Base-by-base conservation (phyloP, 2,113 vertebrate genomes). In the Dicaeum eximium region DNA sequence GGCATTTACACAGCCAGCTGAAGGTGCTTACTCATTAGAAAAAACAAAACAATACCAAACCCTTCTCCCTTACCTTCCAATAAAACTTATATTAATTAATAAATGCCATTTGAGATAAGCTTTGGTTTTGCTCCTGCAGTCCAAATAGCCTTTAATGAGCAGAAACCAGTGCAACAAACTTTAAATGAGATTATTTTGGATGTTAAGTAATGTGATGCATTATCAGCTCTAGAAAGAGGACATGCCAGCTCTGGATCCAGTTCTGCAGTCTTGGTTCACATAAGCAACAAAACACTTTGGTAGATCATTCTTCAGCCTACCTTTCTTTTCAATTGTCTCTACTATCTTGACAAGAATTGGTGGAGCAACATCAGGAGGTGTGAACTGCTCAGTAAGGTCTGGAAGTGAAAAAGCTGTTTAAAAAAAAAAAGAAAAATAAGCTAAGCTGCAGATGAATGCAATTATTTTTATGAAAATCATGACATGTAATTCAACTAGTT, bases 311-410 rank as follows among this genome's bases (percentile, higher is more conserved):
- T 81, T 94, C 40, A 54, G 30, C 97, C 89, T 97, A 99, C 99
- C 99, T 99, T 99, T 99, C 95, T 97, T 99, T 97, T 99, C 99
- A 35, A 99, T 99, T 71, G 98, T 96, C 93, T 99, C 99, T 78
- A 99, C 88, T 54, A 99, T 98, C 96, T 98, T 98, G 95, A 98
- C 93, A 56, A 99, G 97, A 93, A 99, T 96, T 0, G 98, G 98
- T 3, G 99, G 99, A 61, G 99, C 98, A 7, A 97, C 71, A 35
- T 99, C 99, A 53, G 99, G 99, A 75, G 98, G 98, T 56, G 98
- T 96, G 31, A 99, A 99, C 97, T 99, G 99, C 90, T 99, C 99
- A 0, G 98, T 98, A 94, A 99, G 96, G 95, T 99, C 99, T 10
- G 97, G 98, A 95, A 99, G 97, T 61, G 93, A 96, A 88, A 97